Evolutionary conservation across 2,113 vertebrate genomes (phyloP), one percentile per base, ranked within the genome.

Genomic region (Lophura nycthemera): DNA sequence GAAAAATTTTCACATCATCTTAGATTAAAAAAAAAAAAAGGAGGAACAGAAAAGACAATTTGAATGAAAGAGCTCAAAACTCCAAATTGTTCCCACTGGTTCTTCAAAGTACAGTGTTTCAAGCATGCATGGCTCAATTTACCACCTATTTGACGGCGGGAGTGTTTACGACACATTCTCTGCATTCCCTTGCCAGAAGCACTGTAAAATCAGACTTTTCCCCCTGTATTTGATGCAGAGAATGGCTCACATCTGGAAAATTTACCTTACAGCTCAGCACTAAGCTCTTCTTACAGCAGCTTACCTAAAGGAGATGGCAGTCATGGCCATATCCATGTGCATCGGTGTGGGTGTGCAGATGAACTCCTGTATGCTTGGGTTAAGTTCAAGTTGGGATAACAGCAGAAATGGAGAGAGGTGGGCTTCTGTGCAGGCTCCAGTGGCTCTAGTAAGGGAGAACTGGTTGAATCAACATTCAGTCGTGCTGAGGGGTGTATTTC

Each of bases 161-260:
- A 66, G 67, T 60, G 50, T 95, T 94, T 95, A 91, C 0, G 0
- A 74, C 87, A 64, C 75, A 92, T 94, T 96, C 89, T 56, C 75
- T 47, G 71, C 95, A 95, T 95, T 96, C 94, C 67, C 92, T 67
- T 80, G 56, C 60, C 65, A 93, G 89, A 89, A 91, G 54, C 60
- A 63, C 67, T 73, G 60, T 93, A 91, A 93, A 95, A 83, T 22
- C 13, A 17, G 60, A n/a, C 24, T 22, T 57, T 32, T 8, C 2
- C 56, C 65, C 67, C 20, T 4, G 3, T 10, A 19, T n/a, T 56
- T 11, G 52, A 70, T 70, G 60, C n/a, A 32, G 63, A 43, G 65
- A 77, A 66, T 30, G 75, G 38, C 75, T 67, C 38, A 5, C 50
- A 63, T 91, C 72, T 95, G 91, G 87, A 89, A 89, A 93, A 83